These are phyloP conservation scores for Neomicropteryx cornuta DNA, from an alignment of 1,140 invertebrate species.

Conservation along the genomic window DNA sequence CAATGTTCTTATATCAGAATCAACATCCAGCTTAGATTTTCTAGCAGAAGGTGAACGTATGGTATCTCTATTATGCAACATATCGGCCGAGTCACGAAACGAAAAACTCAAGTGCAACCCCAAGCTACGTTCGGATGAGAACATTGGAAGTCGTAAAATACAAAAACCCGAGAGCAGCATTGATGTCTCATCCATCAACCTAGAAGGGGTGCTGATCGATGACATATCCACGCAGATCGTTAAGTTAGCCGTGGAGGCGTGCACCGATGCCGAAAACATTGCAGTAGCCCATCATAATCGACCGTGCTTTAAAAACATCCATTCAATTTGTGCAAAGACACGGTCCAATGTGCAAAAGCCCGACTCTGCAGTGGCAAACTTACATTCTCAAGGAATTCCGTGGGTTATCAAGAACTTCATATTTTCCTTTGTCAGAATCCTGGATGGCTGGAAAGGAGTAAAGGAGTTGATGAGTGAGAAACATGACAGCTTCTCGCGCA, in stretches of 20 bases:
- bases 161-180: too few relatives aligned
- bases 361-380: conserved; percentile 48
- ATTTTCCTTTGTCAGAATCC: conserved; percentile 51
- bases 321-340: conserved; percentile 50
- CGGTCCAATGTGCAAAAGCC: conserved; percentile 51
- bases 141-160: too few relatives aligned
- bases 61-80: conserved; percentile 37
- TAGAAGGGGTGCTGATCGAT: too few relatives aligned
- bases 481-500: conserved; percentile 37
- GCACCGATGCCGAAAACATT: conserved; percentile 45
- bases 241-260: conserved; percentile 35
- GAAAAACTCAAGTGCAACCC: neutral
- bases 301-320: conserved; percentile 56
- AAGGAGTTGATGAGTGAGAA: conserved; percentile 37
- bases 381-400: conserved; percentile 53
- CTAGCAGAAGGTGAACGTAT: conserved; percentile 35
- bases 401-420: conserved; percentile 61
- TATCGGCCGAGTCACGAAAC: conserved; percentile 16
- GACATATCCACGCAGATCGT: conserved; percentile 37
- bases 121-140: neutral
- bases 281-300: conserved; percentile 48
- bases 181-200: too few relatives aligned
- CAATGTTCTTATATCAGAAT: conserved; percentile 26
- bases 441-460: conserved; percentile 50
- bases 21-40: conserved; percentile 34